These are phyloP conservation scores for Tenthredo mesomela DNA, from an alignment of 2,888 invertebrate genomes.

Conservation along the genomic window DNA sequence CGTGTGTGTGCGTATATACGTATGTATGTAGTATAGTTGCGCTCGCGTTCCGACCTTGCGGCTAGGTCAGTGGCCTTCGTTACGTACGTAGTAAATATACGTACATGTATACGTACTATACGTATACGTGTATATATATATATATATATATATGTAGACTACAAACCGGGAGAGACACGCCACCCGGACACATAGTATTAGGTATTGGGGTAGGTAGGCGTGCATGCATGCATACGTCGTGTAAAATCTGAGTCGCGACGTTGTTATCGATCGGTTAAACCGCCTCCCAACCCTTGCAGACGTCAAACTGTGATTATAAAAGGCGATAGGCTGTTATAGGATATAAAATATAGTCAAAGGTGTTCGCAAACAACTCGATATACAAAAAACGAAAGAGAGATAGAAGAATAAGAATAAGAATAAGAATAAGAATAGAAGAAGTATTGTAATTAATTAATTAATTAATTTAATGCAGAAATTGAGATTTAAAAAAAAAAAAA, in stretches of 20 bases:
- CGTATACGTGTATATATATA: not conserved
- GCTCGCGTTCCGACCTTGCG: slow-evolving; percentile 12
- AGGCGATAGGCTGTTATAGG: not conserved
- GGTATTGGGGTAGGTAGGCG: not conserved
- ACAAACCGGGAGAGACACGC: not conserved
- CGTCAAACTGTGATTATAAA: not conserved
- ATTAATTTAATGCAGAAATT: too few relatives aligned
- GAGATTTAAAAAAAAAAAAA: too few relatives aligned
- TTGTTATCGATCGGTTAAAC: not conserved
- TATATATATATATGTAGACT: not conserved
- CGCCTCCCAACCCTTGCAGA: not conserved
- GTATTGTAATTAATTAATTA: not conserved
- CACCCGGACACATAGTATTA: not conserved
- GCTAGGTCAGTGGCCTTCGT: slow-evolving; percentile 8
- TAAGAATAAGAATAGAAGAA: not conserved
- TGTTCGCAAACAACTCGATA: not conserved
- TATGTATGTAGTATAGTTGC: not conserved
- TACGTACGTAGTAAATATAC: not conserved
- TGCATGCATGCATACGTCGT: not conserved
- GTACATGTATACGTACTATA: not conserved
- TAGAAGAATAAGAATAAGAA: not conserved
- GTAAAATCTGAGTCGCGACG: slow-evolving; percentile 12
- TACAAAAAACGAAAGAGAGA: not conserved
- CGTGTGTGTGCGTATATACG: not conserved
- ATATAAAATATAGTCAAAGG: not conserved